Base-by-base conservation (phyloP, 2,113 vertebrate genomes). In the Marcusenius ussheri region DNA sequence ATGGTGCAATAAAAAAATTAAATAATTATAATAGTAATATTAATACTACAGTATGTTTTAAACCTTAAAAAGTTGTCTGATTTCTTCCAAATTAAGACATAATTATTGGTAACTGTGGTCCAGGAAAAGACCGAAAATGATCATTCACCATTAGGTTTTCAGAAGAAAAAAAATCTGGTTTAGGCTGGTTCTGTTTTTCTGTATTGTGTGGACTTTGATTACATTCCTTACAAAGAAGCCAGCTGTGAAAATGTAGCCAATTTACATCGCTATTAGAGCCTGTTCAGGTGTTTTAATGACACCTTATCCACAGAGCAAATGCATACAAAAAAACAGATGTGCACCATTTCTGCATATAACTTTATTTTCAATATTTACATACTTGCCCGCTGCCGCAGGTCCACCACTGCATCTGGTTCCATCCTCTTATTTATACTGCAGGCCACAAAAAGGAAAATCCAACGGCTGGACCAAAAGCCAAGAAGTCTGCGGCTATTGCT, bases 401-500 rank as follows among this genome's bases (percentile, higher is more conserved):
- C 86, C 47, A 83, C 87, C 62, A 89, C 62, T 9, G 45, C 2
- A 7, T 49, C 90, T 83, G 13, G 58, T 39, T 93, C 91, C 90
- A 39, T 62, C 62, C 39, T 3, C 83, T 89, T 93, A 92, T 94
- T 93, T 94, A 91, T 91, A 58, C 89, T 91, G 90, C 53, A 83
- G 66, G 93, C 92, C 92, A 7, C 92, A 91, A 86, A 90, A 31
- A 90, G 5, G 92, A 85, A 47, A 89, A 90, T 91, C 92, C 93
- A 93, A 90, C 92, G 91, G 93, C 93, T 90, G 93, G 89, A 90
- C 89, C 90, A 93, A 93, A 93, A 91, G 92, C 91, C 89, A 66
- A 91, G 91, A 93, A 92, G 91, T 94, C 93, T 93, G 93, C 91
- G 93, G 93, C 90, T 90, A 92, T 91, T 77, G 88, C 92, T 90